Evolutionary conservation across 2,113 vertebrate genomes (phyloP), one percentile per base, ranked within the genome.

Genomic region (Chaetodon auriga): DNA sequence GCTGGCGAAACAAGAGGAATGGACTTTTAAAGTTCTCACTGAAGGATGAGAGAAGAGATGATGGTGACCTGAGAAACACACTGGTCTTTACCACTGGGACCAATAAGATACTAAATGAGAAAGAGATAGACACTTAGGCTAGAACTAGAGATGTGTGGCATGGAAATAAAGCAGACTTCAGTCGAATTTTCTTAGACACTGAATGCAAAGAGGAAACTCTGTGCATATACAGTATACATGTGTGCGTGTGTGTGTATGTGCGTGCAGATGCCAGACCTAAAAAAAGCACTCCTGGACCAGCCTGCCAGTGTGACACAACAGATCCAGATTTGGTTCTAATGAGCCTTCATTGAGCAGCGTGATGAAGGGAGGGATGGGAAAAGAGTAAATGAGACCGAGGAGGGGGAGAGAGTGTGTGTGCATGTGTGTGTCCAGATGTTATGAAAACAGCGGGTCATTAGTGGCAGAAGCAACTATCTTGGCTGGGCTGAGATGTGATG

Each of bases 361-460:
- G 62, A 46, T 63, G 49, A n/a, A 65, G 51, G 8, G 48, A n/a
- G 53, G 61, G 53, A 58, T 51, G 49, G 36, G 53, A 18, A 68
- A 45, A 16, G 21, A 45, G 57, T 25, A 70, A 68, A 78, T 73
- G 51, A 74, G 63, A 81, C 63, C 35, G 54, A 21, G 41, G 41
- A 35, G 51, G 0, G 63, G 6, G 74, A 8, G 30, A 45, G 79
- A 23, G 57, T 60, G 55, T 30, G 12, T 57, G 12, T 25, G 55
- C 30, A 13, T 57, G 4, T 21, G 61, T 41, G 18, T 43, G 18
- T 12, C 79, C 77, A 87, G 78, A 88, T 86, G 83, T 81, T 55
- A 58, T n/a, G 65, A 35, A 62, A 87, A 45, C 72, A 86, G 62
- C 79, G 12, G 54, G 75, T 68, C 82, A 66, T 88, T 75, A 80